Evolutionary conservation across 2,797 vertebrate genomes (phyloP), one percentile per base, ranked within the genome.

Genomic region (Phrynocephalus guinanensis): DNA sequence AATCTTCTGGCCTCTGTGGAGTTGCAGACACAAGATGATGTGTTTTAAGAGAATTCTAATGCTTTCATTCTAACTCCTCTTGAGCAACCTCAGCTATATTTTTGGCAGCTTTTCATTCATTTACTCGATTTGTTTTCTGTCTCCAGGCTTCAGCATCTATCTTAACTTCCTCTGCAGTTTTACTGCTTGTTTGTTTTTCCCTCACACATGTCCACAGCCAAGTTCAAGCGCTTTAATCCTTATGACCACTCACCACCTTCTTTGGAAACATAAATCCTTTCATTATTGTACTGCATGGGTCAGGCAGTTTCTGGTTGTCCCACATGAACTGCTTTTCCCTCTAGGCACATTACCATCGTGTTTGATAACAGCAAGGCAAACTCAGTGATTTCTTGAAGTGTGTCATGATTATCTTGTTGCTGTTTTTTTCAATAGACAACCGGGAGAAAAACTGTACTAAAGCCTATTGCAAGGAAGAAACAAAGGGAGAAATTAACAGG

Each of bases 121-220:
- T 93, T 89, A 81, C 86, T 44, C 87, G 91, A 83, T 92, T 44
- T 93, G 26, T 94, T 93, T 90, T 89, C 84, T 92, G 24, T 88
- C 16, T 93, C 89, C 93, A 85, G 83, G 60, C 18, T 0, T 88
- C 11, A 18, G 72, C 89, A 66, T 88, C 86, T 84, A 48, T 91
- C 79, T 20, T 86, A 90, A 90, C 88, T 89, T 67, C 90, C 82
- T 84, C 0, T 86, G 85, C 85, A 85, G 11, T 84, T 73, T 87
- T 84, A 75, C 48, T n/a, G 24, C 84, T 86, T 89, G 50, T 10
- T 66, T 87, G 7, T 90, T 89, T 87, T 83, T 67, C 11, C 6
- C 16, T 71, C 30, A 80, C 78, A 85, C 48, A 81, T 13, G 2
- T 90, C 66, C 48, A 22, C 72, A 28, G 80, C 89, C 86, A 95